Percentiles rank a stretch among this genome's conserved stretches.
These are phyloP conservation scores for Elgonia sp. DNA, from an alignment of 2,888 invertebrate species.

Conservation along the genomic window DNA sequence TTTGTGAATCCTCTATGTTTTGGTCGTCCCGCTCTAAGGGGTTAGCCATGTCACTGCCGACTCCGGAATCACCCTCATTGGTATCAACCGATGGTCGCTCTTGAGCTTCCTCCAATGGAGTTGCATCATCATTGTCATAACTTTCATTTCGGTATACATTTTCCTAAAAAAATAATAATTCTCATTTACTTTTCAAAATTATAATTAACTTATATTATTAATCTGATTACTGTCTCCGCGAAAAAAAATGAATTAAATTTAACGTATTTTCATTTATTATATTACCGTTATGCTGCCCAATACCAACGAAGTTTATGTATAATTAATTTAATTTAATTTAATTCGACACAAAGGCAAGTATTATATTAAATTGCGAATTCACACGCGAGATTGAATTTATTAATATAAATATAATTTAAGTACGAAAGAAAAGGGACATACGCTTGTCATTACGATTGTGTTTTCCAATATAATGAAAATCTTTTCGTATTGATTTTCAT, in stretches of 20 bases:
- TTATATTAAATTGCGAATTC: neutral
- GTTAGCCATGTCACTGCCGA: slow-evolving; percentile 86
- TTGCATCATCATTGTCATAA: slow-evolving; percentile 81
- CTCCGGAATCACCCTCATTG: slow-evolving; percentile 86
- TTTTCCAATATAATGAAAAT: neutral
- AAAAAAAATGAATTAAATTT: too few species aligned
- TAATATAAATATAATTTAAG: neutral
- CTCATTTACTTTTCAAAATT: neutral
- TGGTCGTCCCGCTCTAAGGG: slow-evolving; percentile 85
- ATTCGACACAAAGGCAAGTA: neutral
- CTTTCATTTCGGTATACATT: slow-evolving; percentile 81
- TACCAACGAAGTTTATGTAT: too few species aligned
- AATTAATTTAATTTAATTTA: too few species aligned
- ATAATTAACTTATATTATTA: too few species aligned
- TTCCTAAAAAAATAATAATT: slow-evolving; percentile 76
- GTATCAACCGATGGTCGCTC: slow-evolving; percentile 84
- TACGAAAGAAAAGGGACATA: neutral
- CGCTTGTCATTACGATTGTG: neutral
- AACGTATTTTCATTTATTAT: too few species aligned
- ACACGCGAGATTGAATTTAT: neutral
- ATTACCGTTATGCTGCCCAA: too few species aligned
- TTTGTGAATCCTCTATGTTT: slow-evolving; percentile 84
- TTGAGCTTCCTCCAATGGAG: slow-evolving; percentile 83
- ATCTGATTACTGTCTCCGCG: neutral
- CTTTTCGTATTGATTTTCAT: neutral